Evolutionary conservation across 2,797 vertebrate genomes (phyloP), one percentile per base, ranked within the genome.

Genomic region (Salarias fasciatus): DNA sequence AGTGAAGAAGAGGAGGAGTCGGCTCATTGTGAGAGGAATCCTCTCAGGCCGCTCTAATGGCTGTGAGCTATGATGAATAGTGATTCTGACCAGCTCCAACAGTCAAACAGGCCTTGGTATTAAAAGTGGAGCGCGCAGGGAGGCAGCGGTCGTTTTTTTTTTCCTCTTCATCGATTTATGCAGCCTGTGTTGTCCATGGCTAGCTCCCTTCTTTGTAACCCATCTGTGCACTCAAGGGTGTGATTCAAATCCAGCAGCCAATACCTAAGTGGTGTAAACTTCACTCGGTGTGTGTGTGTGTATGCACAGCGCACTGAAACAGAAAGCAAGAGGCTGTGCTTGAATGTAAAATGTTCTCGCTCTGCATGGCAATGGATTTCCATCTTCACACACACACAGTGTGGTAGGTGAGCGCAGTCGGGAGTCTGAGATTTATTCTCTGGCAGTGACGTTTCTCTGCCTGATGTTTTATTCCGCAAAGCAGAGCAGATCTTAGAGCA

Each of bases 51-150:
- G 6, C 24, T 56, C 33, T 81, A 82, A 75, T 77, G 64, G 48
- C 37, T 46, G n/a, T 35, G 49, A 56, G 51, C n/a, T 58, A 30
- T 78, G 79, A 89, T 81, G 37, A 69, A 85, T 83, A 64, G 37
- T 35, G 51, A 70, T 53, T 70, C 3, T 50, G 55, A 72, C 46
- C 54, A 5, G 7, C 56, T 72, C 38, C 53, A 78, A 58, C 67
- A 79, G 54, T 42, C 51, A 55, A 63, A 57, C 46, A 46, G 43
- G 53, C 28, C 60, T 72, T 35, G 33, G 45, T 69, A 61, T 74
- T 63, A 57, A 74, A 81, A 72, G 40, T 4, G 35, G 61, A 50
- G 56, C 64, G 67, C 71, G 59, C 36, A 52, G 37, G 9, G 15
- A 74, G 40, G 55, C 38, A 29, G 51, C 3, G 5, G 29, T 51